Evolutionary conservation across 1,140 invertebrate genomes (phyloP).

Genomic region (Wiebesia pumilae): DNA sequence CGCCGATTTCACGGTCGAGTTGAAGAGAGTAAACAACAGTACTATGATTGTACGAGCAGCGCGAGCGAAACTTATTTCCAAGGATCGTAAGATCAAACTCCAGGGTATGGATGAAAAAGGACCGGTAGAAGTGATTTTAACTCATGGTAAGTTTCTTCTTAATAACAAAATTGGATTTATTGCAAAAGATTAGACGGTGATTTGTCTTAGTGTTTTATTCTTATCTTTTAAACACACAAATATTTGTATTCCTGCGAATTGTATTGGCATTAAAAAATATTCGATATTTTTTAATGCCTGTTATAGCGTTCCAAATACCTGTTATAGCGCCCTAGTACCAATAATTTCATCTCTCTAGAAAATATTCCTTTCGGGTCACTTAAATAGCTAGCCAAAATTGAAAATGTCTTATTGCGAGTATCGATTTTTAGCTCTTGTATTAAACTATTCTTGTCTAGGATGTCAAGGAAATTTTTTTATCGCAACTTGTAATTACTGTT

Average conservation of each 20-base stretch:
- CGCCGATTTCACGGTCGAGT: conserved; percentile 70
- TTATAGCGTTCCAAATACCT: not conserved
- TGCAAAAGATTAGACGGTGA: not conserved
- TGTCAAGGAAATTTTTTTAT: not conserved
- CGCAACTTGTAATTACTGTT: not conserved
- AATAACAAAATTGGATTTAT: not conserved
- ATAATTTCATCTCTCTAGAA: not conserved
- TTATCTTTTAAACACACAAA: not conserved
- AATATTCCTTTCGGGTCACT: not conserved
- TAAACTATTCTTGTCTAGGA: not conserved
- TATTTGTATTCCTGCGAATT: not conserved
- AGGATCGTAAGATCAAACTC: conserved; percentile 61
- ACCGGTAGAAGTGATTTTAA: conserved; percentile 65
- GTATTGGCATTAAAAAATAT: not conserved
- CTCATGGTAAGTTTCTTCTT: conserved; percentile 61
- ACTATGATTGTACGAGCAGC: conserved; percentile 67
- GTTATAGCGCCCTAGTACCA: not conserved
- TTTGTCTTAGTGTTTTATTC: not conserved
- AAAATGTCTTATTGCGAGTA: not conserved
- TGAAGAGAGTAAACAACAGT: conserved; percentile 65
- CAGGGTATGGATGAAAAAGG: conserved; percentile 70
- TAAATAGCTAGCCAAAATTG: not conserved
- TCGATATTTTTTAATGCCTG: not conserved
- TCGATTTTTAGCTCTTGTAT: not conserved
- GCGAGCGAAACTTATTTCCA: conserved; percentile 65